Evolutionary conservation across 2,888 invertebrate species (phyloP), one percentile per base, ranked within the genome.

Genomic region (Drosophila paranaensis): DNA sequence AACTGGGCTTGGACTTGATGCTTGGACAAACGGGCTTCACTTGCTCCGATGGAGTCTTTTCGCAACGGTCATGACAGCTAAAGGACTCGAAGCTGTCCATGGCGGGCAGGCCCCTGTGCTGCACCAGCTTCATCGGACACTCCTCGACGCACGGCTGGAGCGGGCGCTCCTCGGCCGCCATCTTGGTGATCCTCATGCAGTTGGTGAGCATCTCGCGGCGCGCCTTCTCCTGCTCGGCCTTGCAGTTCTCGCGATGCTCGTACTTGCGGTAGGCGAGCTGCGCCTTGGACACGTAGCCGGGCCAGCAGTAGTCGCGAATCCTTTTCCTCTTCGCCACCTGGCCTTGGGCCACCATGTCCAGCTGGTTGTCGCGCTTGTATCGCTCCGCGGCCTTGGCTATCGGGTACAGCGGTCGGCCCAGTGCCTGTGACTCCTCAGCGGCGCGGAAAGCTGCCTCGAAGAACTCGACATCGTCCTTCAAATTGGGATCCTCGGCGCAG

Each of bases 331-430:
- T 65, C 20, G 72, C 48, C 37, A 48, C 8, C 6, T 39, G 60
- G 6, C 71, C 63, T n/a, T 71, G 58, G 2, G 72, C 74, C 8
- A 45, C 37, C 57, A 77, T 37, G 33, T 77, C 77, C 10, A 87
- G 14, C 3, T 81, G 70, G 56, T 90, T 90, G 0, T 79, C 60
- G 10, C 86, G 89, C 33, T 88, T 90, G 54, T 93, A 93, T 0
- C 73, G 56, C 13, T 90, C 70, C 4, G 90, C 88, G 0, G 87
- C 91, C 40, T 82, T 90, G 16, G 86, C 79, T 13, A 93, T 73
- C 0, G 93, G 93, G 39, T 85, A 84, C 6, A 92, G 55, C 0
- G 93, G 92, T 5, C 91, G 86, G 0, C 90, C 90, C 25, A 88
- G 84, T n/a, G 79, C 80, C 5, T 90, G 74, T 0, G 91, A 91